These are phyloP conservation scores for Tachycineta bicolor DNA, from an alignment of 2,113 vertebrate species.

Conservation along the genomic window DNA sequence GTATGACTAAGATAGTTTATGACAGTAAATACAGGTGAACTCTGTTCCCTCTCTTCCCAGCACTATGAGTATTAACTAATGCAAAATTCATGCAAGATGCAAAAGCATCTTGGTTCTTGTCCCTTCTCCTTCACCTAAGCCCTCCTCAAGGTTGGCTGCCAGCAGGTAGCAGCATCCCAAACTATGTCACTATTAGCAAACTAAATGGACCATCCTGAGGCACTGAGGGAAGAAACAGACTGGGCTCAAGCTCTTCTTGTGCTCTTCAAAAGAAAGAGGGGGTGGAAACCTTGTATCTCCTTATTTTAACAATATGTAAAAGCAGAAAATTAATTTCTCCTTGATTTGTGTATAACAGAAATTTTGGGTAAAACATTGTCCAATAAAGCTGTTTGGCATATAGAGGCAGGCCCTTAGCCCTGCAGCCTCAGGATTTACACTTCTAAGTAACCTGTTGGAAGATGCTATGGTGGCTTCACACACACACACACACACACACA, in stretches of 20 bases:
- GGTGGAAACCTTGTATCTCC: neutral
- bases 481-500: too few species aligned
- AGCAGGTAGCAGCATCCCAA: neutral
- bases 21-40: neutral
- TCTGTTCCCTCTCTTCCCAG: neutral
- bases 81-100: too few species aligned
- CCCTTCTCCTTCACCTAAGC: neutral
- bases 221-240: neutral
- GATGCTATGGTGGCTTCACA: neutral
- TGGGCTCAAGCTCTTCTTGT: neutral
- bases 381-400: neutral
- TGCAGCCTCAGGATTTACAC: neutral
- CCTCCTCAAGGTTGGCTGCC: neutral
- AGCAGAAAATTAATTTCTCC: neutral
- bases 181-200: neutral
- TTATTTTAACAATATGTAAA: neutral
- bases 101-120: neutral
- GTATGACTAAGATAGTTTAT: neutral
- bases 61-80: too few species aligned
- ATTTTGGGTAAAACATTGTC: neutral
- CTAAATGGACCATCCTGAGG: neutral
- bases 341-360: neutral
- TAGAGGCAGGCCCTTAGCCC: neutral
- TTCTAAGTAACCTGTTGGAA: neutral
- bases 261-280: neutral